A percentile compares a stretch with the other conserved stretches of the same genome.
Conservation (phyloP, 2,888 invertebrate species). For the Heteromyza rotundicornis region DNA sequence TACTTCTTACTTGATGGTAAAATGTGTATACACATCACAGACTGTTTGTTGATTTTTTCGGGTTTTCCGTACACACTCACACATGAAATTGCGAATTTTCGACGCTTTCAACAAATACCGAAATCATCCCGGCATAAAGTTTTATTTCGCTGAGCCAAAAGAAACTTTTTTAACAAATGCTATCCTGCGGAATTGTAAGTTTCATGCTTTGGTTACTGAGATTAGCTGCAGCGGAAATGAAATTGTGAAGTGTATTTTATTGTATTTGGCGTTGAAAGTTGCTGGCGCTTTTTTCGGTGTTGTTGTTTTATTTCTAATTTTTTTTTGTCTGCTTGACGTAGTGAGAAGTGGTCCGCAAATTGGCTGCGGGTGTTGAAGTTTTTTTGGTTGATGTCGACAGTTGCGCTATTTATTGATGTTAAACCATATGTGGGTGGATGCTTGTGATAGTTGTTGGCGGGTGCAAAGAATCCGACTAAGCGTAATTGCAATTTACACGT, state of each 20-base stretch:
- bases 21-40: not conserved
- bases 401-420: slow-evolving; percentile 44
- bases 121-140: too few species aligned
- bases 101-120: slow-evolving; percentile 5
- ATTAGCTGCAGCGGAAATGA: slow-evolving; percentile 40
- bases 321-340: not conserved
- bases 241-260: slow-evolving; percentile 41
- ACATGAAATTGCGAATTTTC: not conserved
- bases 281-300: too few species aligned
- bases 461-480: not conserved
- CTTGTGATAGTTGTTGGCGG: not conserved
- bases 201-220: slow-evolving; percentile 41
- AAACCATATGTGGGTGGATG: not conserved
- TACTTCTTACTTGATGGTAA: too few species aligned
- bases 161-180: slow-evolving; percentile 16
- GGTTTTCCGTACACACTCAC: not conserved
- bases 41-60: too few species aligned
- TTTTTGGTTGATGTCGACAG: slow-evolving; percentile 52
- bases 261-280: too few species aligned
- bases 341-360: not conserved
- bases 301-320: slow-evolving; percentile 17
- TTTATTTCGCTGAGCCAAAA: not conserved
- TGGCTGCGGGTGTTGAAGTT: not conserved
- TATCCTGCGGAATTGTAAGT: slow-evolving; percentile 37
- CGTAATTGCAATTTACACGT: not conserved